These are phyloP conservation scores for Cephalopterus ornatus DNA, from an alignment of 2,113 vertebrate species.

Conservation along the genomic window DNA sequence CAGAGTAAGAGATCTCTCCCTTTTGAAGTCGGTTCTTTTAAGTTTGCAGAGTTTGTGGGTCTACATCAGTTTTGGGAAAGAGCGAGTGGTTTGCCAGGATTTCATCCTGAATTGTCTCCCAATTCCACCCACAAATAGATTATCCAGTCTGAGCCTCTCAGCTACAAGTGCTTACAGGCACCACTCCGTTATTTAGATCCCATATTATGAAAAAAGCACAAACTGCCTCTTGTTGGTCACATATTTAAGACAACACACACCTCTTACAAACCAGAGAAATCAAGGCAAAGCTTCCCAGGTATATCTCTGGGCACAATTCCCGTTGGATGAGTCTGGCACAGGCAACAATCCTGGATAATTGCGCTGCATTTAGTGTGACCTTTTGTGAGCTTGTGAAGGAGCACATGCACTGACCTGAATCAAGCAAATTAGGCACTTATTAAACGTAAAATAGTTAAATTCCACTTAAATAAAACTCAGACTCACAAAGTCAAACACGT, in stretches of 20 bases:
- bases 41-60: not conserved
- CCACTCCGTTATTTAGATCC: not conserved
- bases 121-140: not conserved
- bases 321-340: not conserved
- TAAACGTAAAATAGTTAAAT: not conserved
- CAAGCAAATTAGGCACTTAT: not conserved
- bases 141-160: not conserved
- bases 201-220: not conserved
- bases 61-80: not conserved
- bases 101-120: not conserved
- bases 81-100: not conserved
- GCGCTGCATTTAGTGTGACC: not conserved
- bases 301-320: not conserved
- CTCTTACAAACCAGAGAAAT: not conserved
- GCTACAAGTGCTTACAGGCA: not conserved
- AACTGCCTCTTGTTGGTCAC: not conserved
- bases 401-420: not conserved
- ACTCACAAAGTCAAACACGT: not conserved
- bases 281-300: not conserved
- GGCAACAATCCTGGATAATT: not conserved
- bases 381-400: not conserved
- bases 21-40: not conserved
- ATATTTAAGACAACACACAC: not conserved
- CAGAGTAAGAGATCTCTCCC: not conserved
- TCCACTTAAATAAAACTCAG: not conserved